phyloP scores from a whole-genome alignment of 2,888 invertebrate genomes.

The Heliconius ismenius region DNA sequence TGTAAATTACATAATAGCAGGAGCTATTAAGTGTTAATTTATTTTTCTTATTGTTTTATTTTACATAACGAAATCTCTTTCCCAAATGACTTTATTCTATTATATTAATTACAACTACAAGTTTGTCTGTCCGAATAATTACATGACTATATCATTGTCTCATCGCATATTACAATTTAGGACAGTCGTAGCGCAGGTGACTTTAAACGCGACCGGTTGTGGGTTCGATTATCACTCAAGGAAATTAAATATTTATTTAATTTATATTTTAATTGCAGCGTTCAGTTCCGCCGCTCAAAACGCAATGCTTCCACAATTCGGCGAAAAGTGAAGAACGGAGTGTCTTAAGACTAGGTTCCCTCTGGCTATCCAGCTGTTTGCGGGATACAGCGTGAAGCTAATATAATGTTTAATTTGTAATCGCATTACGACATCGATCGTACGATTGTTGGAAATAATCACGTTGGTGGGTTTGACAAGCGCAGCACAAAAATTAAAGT shows the following conservation, averaged over 20 bases:
- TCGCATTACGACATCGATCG: slow-evolving; percentile 10
- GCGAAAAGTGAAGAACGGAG: no score
- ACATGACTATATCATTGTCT: slow-evolving; percentile 39
- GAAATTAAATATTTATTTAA: no score
- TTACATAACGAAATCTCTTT: slow-evolving; percentile 2
- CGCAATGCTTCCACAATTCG: no score
- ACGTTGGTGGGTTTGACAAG: slow-evolving; percentile 45
- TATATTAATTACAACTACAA: slow-evolving; percentile 36
- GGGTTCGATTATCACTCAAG: no score
- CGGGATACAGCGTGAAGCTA: no score
- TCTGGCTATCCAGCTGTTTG: no score
- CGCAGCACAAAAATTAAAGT: slow-evolving; percentile 49
- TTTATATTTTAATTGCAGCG: no score
- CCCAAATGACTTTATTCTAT: slow-evolving; percentile 6
- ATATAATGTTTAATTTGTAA: no score
- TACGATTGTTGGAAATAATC: slow-evolving; percentile 41
- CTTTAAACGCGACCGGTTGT: no score
- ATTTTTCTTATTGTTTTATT: background rate
- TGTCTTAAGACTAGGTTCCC: no score
- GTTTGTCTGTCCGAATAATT: slow-evolving; percentile 35
- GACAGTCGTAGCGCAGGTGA: no score
- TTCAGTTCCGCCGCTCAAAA: no score
- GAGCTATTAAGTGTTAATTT: background rate
- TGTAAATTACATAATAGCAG: background rate
- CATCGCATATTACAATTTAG: slow-evolving; percentile 37